phyloP scores from a whole-genome alignment of 2,888 invertebrate genomes.

The Monochamus alternatus region DNA sequence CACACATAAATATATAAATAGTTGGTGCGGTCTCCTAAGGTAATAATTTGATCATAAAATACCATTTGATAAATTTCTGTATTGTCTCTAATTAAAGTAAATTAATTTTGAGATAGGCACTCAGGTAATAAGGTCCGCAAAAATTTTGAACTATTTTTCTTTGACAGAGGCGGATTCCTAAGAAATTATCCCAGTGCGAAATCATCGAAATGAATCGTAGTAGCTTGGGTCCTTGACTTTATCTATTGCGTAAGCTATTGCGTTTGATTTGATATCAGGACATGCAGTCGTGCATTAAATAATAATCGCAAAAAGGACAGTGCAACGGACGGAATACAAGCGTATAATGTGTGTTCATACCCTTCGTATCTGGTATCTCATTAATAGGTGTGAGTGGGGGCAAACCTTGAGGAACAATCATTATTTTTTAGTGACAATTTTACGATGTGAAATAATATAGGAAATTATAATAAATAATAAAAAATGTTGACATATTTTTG shows the following conservation, averaged over 20 bases:
- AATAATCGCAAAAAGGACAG: constrained; percentile 39
- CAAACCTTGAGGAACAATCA: no score
- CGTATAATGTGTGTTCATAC: constrained; percentile 19
- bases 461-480: no score
- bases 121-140: constrained; percentile 57
- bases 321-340: constrained; percentile 49
- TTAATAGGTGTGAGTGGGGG: no score
- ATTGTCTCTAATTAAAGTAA: constrained; percentile 59
- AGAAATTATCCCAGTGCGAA: constrained; percentile 22
- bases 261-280: constrained; percentile 31
- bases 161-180: constrained; percentile 21
- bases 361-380: not conserved
- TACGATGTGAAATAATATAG: no score
- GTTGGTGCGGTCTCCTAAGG: constrained; percentile 30
- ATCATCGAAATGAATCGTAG: constrained; percentile 11
- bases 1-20: constrained; percentile 33
- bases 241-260: constrained; percentile 26
- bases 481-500: no score
- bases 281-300: constrained; percentile 35
- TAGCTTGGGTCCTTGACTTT: constrained; percentile 39
- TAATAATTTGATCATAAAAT: constrained; percentile 35
- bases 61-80: constrained; percentile 39
- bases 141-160: constrained; percentile 22
- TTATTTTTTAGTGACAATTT: no score
- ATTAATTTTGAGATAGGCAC: constrained; percentile 58